phyloP scores from a whole-genome alignment of 2,113 vertebrate genomes.

The Lophura nycthemera region DNA sequence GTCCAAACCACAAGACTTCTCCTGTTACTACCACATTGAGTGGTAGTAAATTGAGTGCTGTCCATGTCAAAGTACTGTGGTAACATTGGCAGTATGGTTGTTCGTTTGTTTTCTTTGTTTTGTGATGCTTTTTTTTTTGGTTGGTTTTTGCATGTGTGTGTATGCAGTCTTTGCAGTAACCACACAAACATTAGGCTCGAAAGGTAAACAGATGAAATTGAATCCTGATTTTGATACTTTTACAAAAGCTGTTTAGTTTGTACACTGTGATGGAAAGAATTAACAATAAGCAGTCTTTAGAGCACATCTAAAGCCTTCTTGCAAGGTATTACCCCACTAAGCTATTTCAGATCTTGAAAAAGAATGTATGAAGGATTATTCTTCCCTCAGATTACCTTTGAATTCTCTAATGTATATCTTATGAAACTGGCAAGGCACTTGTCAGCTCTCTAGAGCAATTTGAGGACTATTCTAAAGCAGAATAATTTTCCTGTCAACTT shows the following conservation, averaged over 20 bases:
- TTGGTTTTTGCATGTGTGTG: neutral
- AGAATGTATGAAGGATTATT: neutral
- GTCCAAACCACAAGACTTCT: neutral
- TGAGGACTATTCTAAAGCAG: neutral
- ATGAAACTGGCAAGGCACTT: neutral
- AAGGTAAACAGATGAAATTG: neutral
- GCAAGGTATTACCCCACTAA: neutral
- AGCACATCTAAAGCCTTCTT: neutral
- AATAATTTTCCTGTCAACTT: neutral
- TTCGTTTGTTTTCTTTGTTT: neutral
- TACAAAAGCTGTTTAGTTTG: neutral
- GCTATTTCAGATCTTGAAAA: neutral
- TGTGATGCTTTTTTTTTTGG: neutral
- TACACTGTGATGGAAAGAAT: neutral
- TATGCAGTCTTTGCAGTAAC: neutral
- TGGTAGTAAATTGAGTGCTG: neutral
- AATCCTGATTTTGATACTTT: neutral
- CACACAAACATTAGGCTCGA: neutral
- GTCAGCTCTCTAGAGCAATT: neutral
- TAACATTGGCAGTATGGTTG: neutral
- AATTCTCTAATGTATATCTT: neutral
- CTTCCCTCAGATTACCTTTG: neutral
- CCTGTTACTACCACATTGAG: neutral
- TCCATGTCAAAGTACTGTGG: neutral
- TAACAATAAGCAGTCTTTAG: constrained; percentile 7